These are phyloP conservation scores for Dicranocentrus wangi DNA, from an alignment of 2,888 invertebrate species.

Conservation along the genomic window DNA sequence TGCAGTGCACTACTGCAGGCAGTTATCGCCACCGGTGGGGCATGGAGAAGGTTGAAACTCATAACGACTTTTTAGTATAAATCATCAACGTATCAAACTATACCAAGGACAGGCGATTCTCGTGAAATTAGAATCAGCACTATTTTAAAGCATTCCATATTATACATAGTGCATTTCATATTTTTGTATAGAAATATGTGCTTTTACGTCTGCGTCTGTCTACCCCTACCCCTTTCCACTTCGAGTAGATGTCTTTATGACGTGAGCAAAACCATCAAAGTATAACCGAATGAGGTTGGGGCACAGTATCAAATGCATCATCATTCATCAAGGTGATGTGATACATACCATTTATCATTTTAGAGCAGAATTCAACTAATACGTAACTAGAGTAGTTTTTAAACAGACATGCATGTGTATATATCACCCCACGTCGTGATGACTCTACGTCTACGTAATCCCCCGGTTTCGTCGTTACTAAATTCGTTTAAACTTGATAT, in stretches of 20 bases:
- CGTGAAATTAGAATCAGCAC: conserved; percentile 8
- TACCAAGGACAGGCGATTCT: conserved; percentile 10
- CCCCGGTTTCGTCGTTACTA: too few relatives aligned
- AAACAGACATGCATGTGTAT: too few relatives aligned
- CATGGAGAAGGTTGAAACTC: conserved; percentile 25
- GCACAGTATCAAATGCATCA: conserved; percentile 21
- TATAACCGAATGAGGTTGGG: background rate
- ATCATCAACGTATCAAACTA: background rate
- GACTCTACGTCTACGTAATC: too few relatives aligned
- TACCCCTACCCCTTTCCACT: conserved; percentile 9
- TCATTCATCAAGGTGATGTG: background rate
- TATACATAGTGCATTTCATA: too few relatives aligned
- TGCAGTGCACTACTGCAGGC: too few relatives aligned
- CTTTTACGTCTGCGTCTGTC: background rate
- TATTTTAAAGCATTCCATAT: too few relatives aligned
- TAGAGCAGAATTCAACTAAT: too few relatives aligned
- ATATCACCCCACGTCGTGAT: too few relatives aligned
- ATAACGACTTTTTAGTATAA: conserved; percentile 6
- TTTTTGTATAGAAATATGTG: too few relatives aligned
- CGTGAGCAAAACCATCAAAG: conserved; percentile 28
- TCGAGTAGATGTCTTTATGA: background rate
- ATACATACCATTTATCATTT: background rate
- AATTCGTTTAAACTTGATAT: background rate
- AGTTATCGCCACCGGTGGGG: conserved; percentile 30
- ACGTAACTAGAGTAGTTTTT: too few relatives aligned